phyloP scores from a whole-genome alignment of 37 sponge, comb jelly and placozoan genomes.

The Aplysina aerophoba region DNA sequence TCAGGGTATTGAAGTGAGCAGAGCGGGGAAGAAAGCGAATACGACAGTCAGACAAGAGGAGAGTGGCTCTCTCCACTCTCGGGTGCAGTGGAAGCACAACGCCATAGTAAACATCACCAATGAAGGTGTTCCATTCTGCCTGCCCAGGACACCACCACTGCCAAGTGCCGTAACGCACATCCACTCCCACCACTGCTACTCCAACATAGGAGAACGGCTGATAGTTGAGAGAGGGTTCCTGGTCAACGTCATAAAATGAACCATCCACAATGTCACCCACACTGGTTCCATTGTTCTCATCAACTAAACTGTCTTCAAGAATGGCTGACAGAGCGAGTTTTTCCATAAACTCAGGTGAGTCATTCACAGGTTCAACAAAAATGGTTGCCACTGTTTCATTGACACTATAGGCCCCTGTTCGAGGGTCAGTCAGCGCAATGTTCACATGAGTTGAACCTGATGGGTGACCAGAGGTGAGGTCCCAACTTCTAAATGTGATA shows the following conservation, averaged over 20 bases:
- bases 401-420: constrained; percentile 78
- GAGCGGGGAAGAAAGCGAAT: constrained; percentile 74
- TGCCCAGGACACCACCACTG: constrained; percentile 72
- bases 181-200: constrained; percentile 85
- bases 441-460: constrained; percentile 58
- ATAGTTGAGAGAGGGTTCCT: constrained; percentile 4
- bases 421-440: constrained; percentile 39
- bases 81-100: constrained; percentile 70
- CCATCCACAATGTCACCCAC: constrained; percentile 73
- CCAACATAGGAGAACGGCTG: constrained; percentile 47
- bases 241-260: constrained; percentile 78
- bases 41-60: constrained; percentile 65
- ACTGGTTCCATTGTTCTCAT: constrained; percentile 73
- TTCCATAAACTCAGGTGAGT: constrained; percentile 68
- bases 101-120: constrained; percentile 82
- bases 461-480: constrained; percentile 68
- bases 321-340: constrained; percentile 49
- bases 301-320: constrained; percentile 57
- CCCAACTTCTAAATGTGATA: constrained; percentile 86
- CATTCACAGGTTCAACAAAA: constrained; percentile 80
- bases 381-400: constrained; percentile 56
- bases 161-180: constrained; percentile 80
- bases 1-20: constrained; percentile 76
- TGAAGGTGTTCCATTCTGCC: constrained; percentile 63
- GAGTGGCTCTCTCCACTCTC: constrained; percentile 75